These are phyloP conservation scores for Plectus sambesii DNA, from an alignment of 1,140 invertebrate genomes.

Conservation along the genomic window DNA sequence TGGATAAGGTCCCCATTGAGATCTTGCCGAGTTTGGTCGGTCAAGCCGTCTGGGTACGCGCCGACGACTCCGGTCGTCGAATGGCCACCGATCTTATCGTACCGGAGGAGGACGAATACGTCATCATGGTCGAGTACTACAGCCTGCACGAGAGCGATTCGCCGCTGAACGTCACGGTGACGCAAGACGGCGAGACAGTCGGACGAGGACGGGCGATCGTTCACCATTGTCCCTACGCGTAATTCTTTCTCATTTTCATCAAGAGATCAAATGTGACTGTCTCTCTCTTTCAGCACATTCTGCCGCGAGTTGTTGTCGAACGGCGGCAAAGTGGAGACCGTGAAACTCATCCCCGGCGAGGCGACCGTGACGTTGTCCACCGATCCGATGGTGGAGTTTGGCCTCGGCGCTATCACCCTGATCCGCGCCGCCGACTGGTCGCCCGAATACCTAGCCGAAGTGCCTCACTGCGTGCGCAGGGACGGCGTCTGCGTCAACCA, in stretches of 20 bases:
- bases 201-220: constrained; percentile 42
- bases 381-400: constrained; percentile 36
- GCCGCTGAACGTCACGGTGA: constrained; percentile 46
- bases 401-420: constrained; percentile 54
- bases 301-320: constrained; percentile 75
- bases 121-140: constrained; percentile 66
- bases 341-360: constrained; percentile 57
- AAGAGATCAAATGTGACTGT: constrained; percentile 25
- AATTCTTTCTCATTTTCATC: constrained; percentile 4
- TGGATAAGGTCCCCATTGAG: constrained; percentile 31
- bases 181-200: constrained; percentile 18
- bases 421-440: constrained; percentile 71
- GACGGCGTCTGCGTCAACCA: constrained; percentile 63
- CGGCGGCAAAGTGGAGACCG: constrained; percentile 59
- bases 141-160: constrained; percentile 49
- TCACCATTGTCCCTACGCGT: constrained; percentile 34
- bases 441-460: constrained; percentile 68
- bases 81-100: constrained; percentile 63
- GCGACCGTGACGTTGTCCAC: constrained; percentile 26
- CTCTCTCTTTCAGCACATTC: constrained; percentile 65
- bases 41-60: constrained; percentile 45
- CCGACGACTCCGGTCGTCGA: constrained; percentile 54
- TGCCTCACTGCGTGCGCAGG: constrained; percentile 64
- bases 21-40: constrained; percentile 31
- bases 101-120: constrained; percentile 60